These are phyloP conservation scores for Erynnis tages DNA, from an alignment of 2,888 invertebrate species.

Conservation along the genomic window DNA sequence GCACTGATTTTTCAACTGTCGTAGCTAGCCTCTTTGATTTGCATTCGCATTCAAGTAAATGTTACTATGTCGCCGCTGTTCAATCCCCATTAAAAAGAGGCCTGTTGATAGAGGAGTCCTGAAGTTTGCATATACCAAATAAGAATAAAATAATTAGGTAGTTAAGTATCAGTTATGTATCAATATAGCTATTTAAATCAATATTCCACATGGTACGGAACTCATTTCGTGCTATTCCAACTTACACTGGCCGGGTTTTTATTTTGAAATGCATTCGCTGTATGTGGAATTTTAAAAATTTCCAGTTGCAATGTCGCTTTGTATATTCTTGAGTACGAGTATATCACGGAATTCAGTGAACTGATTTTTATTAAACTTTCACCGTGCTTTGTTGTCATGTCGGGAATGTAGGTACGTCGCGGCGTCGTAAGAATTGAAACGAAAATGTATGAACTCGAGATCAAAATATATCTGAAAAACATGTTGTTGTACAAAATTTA, in stretches of 20 bases:
- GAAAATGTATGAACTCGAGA: background rate
- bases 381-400: background rate
- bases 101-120: too few relatives aligned
- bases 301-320: constrained; percentile 3
- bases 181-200: too few relatives aligned
- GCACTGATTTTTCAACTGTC: too few relatives aligned
- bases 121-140: too few relatives aligned
- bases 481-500: background rate
- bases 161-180: too few relatives aligned
- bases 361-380: constrained; percentile 7
- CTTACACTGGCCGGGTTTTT: background rate
- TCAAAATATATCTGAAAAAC: background rate
- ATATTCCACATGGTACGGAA: too few relatives aligned
- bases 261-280: constrained; percentile 8
- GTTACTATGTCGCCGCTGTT: too few relatives aligned
- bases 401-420: background rate
- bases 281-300: constrained; percentile 13
- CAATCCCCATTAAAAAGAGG: too few relatives aligned
- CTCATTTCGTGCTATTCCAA: too few relatives aligned
- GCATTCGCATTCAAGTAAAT: too few relatives aligned
- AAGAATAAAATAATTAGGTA: too few relatives aligned
- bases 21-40: too few relatives aligned
- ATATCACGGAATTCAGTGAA: constrained; percentile 5
- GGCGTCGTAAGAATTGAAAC: background rate
- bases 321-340: constrained; percentile 10